Base-by-base conservation (phyloP, 2,888 invertebrate species). In the Azorinus chamasolen region DNA sequence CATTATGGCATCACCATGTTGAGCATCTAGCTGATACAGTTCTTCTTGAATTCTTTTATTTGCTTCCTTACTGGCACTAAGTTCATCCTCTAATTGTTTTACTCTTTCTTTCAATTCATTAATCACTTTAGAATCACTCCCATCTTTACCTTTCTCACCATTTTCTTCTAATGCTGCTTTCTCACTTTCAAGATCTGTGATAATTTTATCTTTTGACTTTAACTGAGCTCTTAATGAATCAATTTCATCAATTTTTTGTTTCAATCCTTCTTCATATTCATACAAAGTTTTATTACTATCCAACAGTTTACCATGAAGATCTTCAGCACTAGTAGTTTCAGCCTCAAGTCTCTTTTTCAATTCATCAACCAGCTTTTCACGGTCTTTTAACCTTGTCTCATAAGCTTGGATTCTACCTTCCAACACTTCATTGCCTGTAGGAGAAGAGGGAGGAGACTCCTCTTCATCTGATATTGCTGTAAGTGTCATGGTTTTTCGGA, bases 381-480 rank as follows among this genome's bases (percentile, higher is more conserved):
- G 75, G 41, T 86, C 84, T 18, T 68, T 71, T 12, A 85, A 45
- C 51, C 57, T 79, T 48, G 78, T 75, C 55, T 77, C 73, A 41
- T 63, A 48, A 27, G 64, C 59, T 66, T 73, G 72, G 39, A 81
- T 70, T 51, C 62, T 71, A 37, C 51, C 55, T 62, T 74, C 66
- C 6, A 72, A 43, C 39, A 70, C 46, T 54, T 73, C 65, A 45
- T 39, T 66, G 10, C 22, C 37, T 25, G 43, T 25, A 41, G 61
- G 54, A 27, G 84, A 73, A 25, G 79, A 63, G 43, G 61, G 54
- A 24, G 84, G 75, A 25, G 79, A 61, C 18, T 64, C 32, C 18
- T 84, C 85, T 27, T 77, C 80, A 62, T 88, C 86, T 16, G 84
- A 86, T n/a, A 86, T 76, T 0, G 72, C 83, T 18, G 87, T 86